Conservation (phyloP, 2,797 vertebrate genomes). For the Rhynchonycteris naso region DNA sequence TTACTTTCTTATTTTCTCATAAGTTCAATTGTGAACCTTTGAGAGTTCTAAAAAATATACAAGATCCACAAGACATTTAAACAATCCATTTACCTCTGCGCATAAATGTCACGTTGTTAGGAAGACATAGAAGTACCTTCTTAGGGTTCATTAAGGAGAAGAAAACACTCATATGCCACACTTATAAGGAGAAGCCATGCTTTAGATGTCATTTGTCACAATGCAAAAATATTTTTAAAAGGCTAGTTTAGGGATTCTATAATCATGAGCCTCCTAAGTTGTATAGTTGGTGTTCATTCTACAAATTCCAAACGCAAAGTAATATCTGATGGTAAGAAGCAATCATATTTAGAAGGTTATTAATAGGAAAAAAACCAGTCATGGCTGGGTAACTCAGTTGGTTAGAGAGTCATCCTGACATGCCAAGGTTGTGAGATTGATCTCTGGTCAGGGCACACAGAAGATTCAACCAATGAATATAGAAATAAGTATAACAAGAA, state of each 20-base stretch:
- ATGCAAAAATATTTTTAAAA: constrained; percentile 16
- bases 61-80: neutral
- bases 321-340: neutral
- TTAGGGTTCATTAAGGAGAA: neutral
- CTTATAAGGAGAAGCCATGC: neutral
- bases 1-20: neutral
- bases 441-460: no score
- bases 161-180: neutral
- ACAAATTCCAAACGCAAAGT: constrained; percentile 32
- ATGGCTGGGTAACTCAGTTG: neutral
- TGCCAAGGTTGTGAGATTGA: no score
- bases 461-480: no score
- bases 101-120: neutral
- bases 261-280: neutral
- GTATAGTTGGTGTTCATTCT: neutral
- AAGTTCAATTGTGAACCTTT: constrained; percentile 24
- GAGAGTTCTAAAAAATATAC: neutral
- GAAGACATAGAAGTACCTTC: neutral
- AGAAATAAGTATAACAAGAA: no score
- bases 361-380: neutral
- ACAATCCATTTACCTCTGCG: neutral
- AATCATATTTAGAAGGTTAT: constrained; percentile 47
- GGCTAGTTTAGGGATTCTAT: neutral
- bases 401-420: neutral
- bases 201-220: neutral